These are phyloP conservation scores for Mionectes macconnelli DNA, from an alignment of 2,113 vertebrate genomes.

Conservation along the genomic window DNA sequence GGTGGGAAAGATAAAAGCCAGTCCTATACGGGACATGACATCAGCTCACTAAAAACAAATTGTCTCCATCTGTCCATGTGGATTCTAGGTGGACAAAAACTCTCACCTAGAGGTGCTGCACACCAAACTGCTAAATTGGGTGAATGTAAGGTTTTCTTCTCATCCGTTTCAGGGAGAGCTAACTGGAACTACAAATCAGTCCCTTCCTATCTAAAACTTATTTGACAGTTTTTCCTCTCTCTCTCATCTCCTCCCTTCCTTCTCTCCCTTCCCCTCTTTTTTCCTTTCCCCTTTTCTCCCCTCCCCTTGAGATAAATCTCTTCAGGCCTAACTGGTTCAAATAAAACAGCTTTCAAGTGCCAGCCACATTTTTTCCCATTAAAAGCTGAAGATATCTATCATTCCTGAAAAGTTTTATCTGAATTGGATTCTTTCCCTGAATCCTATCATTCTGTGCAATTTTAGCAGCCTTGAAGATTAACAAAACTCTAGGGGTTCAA, in stretches of 20 bases:
- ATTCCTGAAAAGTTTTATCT: neutral
- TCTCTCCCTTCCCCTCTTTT: no score
- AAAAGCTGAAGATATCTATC: neutral
- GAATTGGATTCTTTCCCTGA: neutral
- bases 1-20: neutral
- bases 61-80: neutral
- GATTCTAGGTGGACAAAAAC: neutral
- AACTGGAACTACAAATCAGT: neutral
- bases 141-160: neutral
- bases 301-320: neutral
- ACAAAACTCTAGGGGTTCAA: fast-evolving
- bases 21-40: neutral
- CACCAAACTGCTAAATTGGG: neutral
- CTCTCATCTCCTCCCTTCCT: neutral
- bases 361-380: neutral
- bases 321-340: neutral
- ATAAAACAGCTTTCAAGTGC: neutral
- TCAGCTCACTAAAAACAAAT: neutral
- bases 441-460: neutral
- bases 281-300: neutral
- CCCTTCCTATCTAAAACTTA: neutral
- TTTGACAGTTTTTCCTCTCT: neutral
- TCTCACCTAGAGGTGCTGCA: neutral
- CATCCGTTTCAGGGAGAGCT: neutral
- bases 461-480: neutral